These are phyloP conservation scores for Bubo bubo DNA, from an alignment of 2,113 vertebrate genomes.

Conservation along the genomic window DNA sequence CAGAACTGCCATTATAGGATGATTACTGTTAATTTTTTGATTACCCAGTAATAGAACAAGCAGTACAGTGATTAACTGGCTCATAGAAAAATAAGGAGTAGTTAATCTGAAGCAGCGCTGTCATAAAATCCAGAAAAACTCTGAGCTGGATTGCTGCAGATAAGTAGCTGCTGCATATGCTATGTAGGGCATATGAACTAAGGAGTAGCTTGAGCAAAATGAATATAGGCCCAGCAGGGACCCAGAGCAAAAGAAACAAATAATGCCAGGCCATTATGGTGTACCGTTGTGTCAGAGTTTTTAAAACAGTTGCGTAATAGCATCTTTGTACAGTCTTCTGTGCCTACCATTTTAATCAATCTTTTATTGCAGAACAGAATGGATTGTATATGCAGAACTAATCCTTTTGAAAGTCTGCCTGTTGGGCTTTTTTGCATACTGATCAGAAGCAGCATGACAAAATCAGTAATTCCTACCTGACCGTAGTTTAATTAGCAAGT, in stretches of 20 bases:
- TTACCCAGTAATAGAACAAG: slow-evolving; percentile 16
- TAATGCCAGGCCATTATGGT: background rate
- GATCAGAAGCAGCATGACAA: background rate
- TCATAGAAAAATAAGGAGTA: background rate
- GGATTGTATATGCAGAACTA: background rate
- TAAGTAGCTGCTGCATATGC: background rate
- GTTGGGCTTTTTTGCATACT: background rate
- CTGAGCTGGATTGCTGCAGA: background rate
- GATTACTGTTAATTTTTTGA: slow-evolving; percentile 46
- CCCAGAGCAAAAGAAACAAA: background rate
- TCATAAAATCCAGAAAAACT: background rate
- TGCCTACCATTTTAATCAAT: background rate
- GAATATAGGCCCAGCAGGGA: background rate
- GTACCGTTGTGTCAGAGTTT: background rate
- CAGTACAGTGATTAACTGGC: slow-evolving; percentile 30
- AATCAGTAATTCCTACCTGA: background rate
- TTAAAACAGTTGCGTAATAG: background rate
- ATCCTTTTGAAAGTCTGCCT: background rate
- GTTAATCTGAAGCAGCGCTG: background rate
- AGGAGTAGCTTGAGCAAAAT: background rate
- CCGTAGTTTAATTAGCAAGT: background rate
- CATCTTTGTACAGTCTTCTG: background rate
- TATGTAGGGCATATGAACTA: background rate
- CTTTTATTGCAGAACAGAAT: background rate
- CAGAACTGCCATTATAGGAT: background rate